Conservation (phyloP, 2,113 vertebrate species). For the Takifugu bimaculatus region DNA sequence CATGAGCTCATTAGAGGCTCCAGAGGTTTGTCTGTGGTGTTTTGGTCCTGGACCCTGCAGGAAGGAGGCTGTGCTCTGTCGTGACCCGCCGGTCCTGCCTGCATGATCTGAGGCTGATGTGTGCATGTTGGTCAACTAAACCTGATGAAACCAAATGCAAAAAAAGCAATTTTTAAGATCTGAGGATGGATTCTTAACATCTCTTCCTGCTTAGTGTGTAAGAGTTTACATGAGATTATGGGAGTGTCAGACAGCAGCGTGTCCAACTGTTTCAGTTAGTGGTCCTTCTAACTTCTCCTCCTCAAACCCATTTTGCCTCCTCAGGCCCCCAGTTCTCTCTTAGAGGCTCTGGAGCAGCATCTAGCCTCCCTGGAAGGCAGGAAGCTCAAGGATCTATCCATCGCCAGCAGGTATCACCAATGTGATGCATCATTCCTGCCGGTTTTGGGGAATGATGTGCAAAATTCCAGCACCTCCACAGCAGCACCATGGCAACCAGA, state of each 20-base stretch:
- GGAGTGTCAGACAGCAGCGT: constrained; percentile 33
- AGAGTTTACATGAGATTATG: constrained; percentile 17
- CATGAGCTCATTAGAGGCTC: constrained; percentile 61
- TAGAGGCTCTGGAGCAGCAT: constrained; percentile 93
- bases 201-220: constrained; percentile 48
- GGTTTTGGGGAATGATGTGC: too few species aligned
- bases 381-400: constrained; percentile 85
- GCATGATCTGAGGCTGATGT: constrained; percentile 65
- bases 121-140: constrained; percentile 71
- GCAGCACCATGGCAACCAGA: not conserved
- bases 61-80: constrained; percentile 42
- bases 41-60: constrained; percentile 50
- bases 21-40: constrained; percentile 51
- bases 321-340: constrained; percentile 88
- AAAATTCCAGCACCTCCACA: too few species aligned
- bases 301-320: constrained; percentile 12
- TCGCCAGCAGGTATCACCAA: constrained; percentile 79
- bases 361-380: constrained; percentile 92
- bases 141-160: constrained; percentile 69
- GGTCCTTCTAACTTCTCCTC: constrained; percentile 37
- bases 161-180: constrained; percentile 24
- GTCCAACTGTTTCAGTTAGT: constrained; percentile 23
- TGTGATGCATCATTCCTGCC: not conserved
- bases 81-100: constrained; percentile 50
- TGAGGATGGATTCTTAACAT: constrained; percentile 40